A percentile compares a stretch with the other conserved stretches of the same genome.
phyloP scores from a whole-genome alignment of 2,113 vertebrate genomes.

The Fregata magnificens region DNA sequence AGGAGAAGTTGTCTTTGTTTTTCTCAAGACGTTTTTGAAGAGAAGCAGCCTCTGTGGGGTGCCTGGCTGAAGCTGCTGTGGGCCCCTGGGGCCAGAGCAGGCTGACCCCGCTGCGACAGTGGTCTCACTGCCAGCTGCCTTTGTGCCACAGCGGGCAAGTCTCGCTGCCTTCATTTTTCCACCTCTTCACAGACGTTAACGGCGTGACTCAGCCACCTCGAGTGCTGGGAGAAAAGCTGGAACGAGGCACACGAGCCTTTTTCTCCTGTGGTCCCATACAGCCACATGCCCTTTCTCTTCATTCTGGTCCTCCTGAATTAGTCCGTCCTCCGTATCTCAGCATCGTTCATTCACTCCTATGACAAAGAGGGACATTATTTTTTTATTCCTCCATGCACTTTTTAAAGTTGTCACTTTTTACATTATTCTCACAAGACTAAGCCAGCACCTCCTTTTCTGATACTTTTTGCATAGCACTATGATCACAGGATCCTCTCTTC shows the following conservation, averaged over 20 bases:
- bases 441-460: background rate
- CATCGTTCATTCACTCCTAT: no score
- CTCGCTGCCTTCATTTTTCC: no score
- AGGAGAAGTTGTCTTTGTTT: background rate
- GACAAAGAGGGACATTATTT: background rate
- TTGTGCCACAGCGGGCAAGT: background rate
- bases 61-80: background rate
- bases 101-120: fast-evolving
- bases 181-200: background rate
- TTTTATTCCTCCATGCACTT: background rate
- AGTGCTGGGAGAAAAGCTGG: background rate
- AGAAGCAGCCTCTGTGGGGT: background rate
- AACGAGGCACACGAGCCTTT: background rate
- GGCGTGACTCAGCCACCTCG: background rate
- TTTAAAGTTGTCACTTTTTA: background rate
- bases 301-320: background rate
- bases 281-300: background rate
- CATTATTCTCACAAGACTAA: background rate
- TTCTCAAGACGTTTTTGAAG: background rate
- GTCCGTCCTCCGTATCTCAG: background rate
- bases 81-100: background rate
- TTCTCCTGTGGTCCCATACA: background rate
- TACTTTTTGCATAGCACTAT: background rate
- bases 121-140: background rate
- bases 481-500: background rate